Percentiles rank a stretch among this genome's conserved stretches.
phyloP scores from a whole-genome alignment of 2,797 vertebrate genomes.

The Pteropus rufus region DNA sequence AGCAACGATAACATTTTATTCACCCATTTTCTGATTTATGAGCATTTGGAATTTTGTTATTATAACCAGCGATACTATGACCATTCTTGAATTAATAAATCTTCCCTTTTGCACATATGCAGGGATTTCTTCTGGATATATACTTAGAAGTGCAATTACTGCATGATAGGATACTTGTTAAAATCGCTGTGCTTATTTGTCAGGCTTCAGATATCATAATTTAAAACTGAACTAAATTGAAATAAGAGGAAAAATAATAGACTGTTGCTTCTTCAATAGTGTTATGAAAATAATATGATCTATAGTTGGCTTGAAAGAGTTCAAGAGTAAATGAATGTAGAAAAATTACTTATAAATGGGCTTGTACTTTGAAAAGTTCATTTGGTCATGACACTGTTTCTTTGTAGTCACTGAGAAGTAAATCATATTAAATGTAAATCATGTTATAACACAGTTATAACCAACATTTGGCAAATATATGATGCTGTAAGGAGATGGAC shows the following conservation, averaged over 20 bases:
- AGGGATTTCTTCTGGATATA: not conserved
- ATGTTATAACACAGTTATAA: not conserved
- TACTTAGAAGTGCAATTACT: not conserved
- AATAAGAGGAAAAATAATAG: not conserved
- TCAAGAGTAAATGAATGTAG: not conserved
- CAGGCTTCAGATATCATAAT: not conserved
- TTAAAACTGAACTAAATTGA: constrained; percentile 8
- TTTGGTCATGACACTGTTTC: not conserved
- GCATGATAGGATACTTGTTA: not conserved
- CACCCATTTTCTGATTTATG: not conserved
- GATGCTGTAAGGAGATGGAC: not conserved
- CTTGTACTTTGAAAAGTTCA: not conserved
- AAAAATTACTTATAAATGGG: not conserved
- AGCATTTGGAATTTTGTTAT: not conserved
- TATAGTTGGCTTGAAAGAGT: not conserved
- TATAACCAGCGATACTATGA: not conserved
- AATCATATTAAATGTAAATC: constrained; percentile 19
- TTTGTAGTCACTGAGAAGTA: not conserved
- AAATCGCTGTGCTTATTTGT: not conserved
- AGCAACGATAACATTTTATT: not conserved
- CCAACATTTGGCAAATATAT: not conserved
- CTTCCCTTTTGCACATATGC: not conserved
- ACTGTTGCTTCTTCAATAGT: not conserved
- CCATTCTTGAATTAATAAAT: constrained; percentile 13
- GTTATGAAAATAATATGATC: constrained; percentile 23